A percentile compares a stretch with the other conserved stretches of the same genome.
Conservation (phyloP, 2,888 invertebrate species). For the Synanthedon andrenaeformis region DNA sequence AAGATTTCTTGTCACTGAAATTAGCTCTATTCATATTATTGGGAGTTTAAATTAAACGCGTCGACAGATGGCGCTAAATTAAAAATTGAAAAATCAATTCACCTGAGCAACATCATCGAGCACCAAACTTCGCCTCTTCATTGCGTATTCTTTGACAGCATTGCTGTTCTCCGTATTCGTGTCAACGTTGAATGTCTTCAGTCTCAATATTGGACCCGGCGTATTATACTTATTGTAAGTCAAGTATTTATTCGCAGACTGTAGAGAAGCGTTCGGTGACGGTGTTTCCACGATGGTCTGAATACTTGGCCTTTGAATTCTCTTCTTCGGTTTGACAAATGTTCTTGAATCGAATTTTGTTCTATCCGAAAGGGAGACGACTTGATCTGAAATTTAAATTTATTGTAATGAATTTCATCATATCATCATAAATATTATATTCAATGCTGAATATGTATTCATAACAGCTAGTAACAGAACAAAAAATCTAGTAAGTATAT, state of each 20-base stretch:
- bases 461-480: too few relatives aligned
- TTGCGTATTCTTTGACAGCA: slow-evolving; percentile 43
- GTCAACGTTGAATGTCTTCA: slow-evolving; percentile 61
- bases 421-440: not conserved
- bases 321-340: slow-evolving; percentile 76
- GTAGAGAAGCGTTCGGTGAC: slow-evolving; percentile 33
- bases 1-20: too few relatives aligned
- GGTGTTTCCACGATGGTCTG: slow-evolving; percentile 60
- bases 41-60: too few relatives aligned
- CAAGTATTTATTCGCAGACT: slow-evolving; percentile 39
- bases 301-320: slow-evolving; percentile 70
- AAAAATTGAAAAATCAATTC: slow-evolving; percentile 1
- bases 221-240: slow-evolving; percentile 59
- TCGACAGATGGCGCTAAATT: too few relatives aligned
- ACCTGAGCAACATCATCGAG: slow-evolving; percentile 59
- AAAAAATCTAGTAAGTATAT: too few relatives aligned
- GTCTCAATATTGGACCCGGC: slow-evolving; percentile 49
- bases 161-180: slow-evolving; percentile 48
- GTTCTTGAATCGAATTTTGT: slow-evolving; percentile 76
- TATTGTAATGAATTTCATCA: slow-evolving; percentile 14
- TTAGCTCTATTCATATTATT: too few relatives aligned
- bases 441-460: too few relatives aligned
- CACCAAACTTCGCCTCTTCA: slow-evolving; percentile 49
- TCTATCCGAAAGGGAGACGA: slow-evolving; percentile 45
- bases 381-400: slow-evolving; percentile 27